Evolutionary conservation across 2,888 invertebrate species (phyloP), one percentile per base, ranked within the genome.

Genomic region (Oscheius myriophilus): DNA sequence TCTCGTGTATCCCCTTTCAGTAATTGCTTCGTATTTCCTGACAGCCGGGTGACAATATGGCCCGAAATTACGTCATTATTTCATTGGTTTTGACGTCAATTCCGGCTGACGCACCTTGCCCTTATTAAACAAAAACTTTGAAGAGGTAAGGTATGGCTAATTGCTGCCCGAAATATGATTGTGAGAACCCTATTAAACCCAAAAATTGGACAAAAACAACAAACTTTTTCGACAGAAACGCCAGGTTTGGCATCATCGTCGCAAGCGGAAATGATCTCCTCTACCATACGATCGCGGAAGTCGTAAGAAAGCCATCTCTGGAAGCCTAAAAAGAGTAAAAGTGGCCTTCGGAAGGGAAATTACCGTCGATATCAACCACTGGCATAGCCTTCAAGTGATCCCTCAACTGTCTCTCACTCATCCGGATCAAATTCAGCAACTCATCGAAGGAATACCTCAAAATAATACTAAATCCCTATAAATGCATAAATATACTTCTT

Each of bases 331-430:
- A 39, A n/a, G n/a, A n/a, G n/a, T n/a, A n/a, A n/a, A n/a, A n/a
- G n/a, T n/a, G n/a, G n/a, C n/a, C n/a, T n/a, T n/a, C n/a, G n/a
- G n/a, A n/a, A n/a, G n/a, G n/a, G n/a, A n/a, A n/a, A n/a, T 7
- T 43, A 69, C 69, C 69, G 39, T 63, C n/a, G 21, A 65, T 64
- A 21, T 65, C 66, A 49, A 70, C 52, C 42, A 70, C 70, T 6
- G 70, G 70, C 70, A 70, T 58, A 6, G 53, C 16, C 43, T 49
- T 25, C 2, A 70, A 18, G 9, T 51, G 55, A 2, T 25, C 18
- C 25, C 43, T 2, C 39, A 70, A 52, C 43, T 70, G 53, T 11
- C 23, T 18, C 52, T 70, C 70, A 26, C 70, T 70, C 70, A 70
- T 70, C 16, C 53, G 58, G 9, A 70, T 52, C 1, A 33, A n/a